A percentile compares a stretch with the other conserved stretches of the same genome.
phyloP scores from a whole-genome alignment of 2,113 vertebrate species.

The Campylomormyrus tamandua region DNA sequence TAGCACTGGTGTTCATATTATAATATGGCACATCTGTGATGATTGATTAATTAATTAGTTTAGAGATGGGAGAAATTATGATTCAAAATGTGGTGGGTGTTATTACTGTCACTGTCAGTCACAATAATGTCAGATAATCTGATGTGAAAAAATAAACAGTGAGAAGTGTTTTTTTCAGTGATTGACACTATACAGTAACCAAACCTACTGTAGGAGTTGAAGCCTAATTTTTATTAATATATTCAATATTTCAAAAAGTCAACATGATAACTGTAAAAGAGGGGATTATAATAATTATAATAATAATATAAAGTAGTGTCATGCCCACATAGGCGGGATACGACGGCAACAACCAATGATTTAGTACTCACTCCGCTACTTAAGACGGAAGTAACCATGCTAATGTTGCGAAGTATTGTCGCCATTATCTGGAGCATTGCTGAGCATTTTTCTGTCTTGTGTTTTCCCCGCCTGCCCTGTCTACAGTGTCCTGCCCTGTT shows the following conservation, averaged over 20 bases:
- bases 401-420: no score
- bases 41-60: neutral
- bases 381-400: no score
- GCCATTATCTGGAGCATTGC: no score
- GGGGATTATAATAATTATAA: neutral
- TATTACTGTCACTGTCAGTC: neutral
- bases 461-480: no score
- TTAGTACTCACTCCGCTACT: no score
- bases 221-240: neutral
- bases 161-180: neutral
- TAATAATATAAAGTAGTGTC: neutral
- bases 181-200: neutral
- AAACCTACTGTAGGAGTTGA: neutral
- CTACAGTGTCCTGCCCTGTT: no score
- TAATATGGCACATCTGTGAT: neutral
- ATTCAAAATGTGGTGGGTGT: neutral
- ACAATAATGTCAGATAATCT: neutral
- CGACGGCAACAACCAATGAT: no score
- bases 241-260: neutral
- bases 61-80: neutral
- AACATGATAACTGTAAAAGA: neutral
- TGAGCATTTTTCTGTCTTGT: no score
- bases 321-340: no score
- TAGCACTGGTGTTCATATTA: neutral
- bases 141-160: neutral